A percentile compares a stretch with the other conserved stretches of the same genome.
These are phyloP conservation scores for Drosophila barbarae DNA, from an alignment of 2,888 invertebrate genomes.

Conservation along the genomic window DNA sequence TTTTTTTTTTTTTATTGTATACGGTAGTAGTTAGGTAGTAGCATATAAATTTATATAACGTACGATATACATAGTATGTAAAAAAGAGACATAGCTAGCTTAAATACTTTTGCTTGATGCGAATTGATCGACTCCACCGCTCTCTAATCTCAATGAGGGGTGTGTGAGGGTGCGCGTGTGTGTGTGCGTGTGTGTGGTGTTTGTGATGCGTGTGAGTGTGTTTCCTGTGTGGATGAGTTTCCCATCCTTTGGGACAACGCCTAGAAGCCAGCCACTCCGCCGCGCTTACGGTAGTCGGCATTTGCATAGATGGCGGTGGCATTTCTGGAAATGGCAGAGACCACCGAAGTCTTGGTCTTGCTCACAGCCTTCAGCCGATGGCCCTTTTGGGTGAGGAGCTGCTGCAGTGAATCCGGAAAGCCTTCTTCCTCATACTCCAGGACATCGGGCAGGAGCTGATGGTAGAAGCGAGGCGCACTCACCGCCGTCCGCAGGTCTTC, in stretches of 20 bases:
- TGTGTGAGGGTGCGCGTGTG: conserved; percentile 8
- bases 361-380: conserved; percentile 83
- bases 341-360: conserved; percentile 82
- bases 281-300: conserved; percentile 90
- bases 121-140: conserved; percentile 22
- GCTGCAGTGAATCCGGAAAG: conserved; percentile 81
- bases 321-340: conserved; percentile 86
- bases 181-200: neutral
- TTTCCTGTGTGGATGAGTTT: conserved; percentile 7
- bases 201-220: conserved; percentile 2
- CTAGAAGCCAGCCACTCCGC: conserved; percentile 87
- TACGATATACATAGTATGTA: conserved; percentile 62
- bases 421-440: conserved; percentile 85
- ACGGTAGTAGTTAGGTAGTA: conserved; percentile 65
- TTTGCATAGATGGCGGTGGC: conserved; percentile 87
- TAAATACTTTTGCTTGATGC: conserved; percentile 63
- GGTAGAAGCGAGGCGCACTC: conserved; percentile 88
- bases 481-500: conserved; percentile 85
- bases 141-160: conserved; percentile 57
- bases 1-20: conserved; percentile 40
- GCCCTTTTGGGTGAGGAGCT: conserved; percentile 85
- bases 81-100: conserved; percentile 70
- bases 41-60: conserved; percentile 70
- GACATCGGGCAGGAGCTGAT: conserved; percentile 90
- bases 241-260: neutral